Evolutionary conservation across 1,140 invertebrate genomes (phyloP).

Genomic region (Episyrphus balteatus): DNA sequence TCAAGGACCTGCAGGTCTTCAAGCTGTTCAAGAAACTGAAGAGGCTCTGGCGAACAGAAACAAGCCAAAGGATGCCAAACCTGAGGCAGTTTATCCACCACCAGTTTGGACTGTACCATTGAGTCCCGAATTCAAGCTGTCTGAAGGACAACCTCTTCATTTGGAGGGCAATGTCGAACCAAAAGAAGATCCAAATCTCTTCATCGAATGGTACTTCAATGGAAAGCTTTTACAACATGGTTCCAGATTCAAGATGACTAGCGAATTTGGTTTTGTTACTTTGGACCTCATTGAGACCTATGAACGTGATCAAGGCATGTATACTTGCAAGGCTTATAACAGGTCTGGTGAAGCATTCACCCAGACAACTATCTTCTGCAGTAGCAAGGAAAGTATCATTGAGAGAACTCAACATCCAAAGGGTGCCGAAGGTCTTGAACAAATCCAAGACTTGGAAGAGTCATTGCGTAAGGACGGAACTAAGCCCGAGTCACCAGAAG

Average conservation of each 20-base stretch:
- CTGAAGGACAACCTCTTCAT: slow-evolving; percentile 81
- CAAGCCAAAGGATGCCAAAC: slow-evolving; percentile 48
- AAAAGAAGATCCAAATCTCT: slow-evolving; percentile 91
- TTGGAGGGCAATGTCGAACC: slow-evolving; percentile 91
- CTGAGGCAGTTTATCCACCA: slow-evolving; percentile 69
- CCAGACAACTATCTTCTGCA: slow-evolving; percentile 75
- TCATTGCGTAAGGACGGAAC: slow-evolving; percentile 61
- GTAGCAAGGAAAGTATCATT: slow-evolving; percentile 70
- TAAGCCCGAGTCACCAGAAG: slow-evolving; percentile 54
- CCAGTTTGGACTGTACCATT: slow-evolving; percentile 80
- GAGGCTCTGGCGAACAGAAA: slow-evolving; percentile 60
- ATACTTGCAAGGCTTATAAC: slow-evolving; percentile 81
- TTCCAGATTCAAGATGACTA: slow-evolving; percentile 75
- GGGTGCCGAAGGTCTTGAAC: slow-evolving; percentile 79
- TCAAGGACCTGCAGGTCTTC: slow-evolving; percentile 71
- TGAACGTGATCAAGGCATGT: slow-evolving; percentile 88
- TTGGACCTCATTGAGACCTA: slow-evolving; percentile 81
- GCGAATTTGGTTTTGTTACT: slow-evolving; percentile 87
- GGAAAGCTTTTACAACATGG: slow-evolving; percentile 76
- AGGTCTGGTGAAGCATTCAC: slow-evolving; percentile 83
- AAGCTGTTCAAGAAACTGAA: slow-evolving; percentile 76
- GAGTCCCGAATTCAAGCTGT: slow-evolving; percentile 67
- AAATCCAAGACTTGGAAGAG: slow-evolving; percentile 83
- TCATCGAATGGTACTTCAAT: slow-evolving; percentile 90
- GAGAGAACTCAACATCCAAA: slow-evolving; percentile 87